A percentile compares a stretch with the other conserved stretches of the same genome.
phyloP scores from a whole-genome alignment of 2,888 invertebrate species.

The Agonum fuliginosum region DNA sequence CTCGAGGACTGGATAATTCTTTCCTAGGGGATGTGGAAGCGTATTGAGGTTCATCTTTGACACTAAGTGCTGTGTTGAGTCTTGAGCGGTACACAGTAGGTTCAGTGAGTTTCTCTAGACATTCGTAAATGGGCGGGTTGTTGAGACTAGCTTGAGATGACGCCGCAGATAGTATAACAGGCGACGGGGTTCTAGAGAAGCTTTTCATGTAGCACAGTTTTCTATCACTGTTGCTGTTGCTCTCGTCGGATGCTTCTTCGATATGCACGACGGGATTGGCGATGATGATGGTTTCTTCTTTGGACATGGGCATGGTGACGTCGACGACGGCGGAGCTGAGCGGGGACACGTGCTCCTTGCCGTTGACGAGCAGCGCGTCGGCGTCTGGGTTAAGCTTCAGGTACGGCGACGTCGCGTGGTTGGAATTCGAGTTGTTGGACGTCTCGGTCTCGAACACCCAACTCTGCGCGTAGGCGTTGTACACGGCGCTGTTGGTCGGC shows the following conservation, averaged over 20 bases:
- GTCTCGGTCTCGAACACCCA: slow-evolving; percentile 74
- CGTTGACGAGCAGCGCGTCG: slow-evolving; percentile 57
- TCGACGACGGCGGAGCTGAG: not conserved
- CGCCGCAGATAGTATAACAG: slow-evolving; percentile 72
- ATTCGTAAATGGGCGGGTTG: slow-evolving; percentile 72
- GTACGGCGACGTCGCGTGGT: slow-evolving; percentile 67
- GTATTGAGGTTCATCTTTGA: slow-evolving; percentile 67
- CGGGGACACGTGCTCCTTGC: slow-evolving; percentile 41
- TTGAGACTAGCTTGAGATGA: slow-evolving; percentile 72
- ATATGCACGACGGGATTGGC: slow-evolving; percentile 73
- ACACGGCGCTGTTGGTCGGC: slow-evolving; percentile 67
- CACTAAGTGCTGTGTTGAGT: slow-evolving; percentile 70
- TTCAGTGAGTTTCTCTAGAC: slow-evolving; percentile 72
- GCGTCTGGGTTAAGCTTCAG: slow-evolving; percentile 65
- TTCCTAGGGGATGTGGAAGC: slow-evolving; percentile 68
- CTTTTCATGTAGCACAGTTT: slow-evolving; percentile 74
- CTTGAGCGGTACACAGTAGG: slow-evolving; percentile 72
- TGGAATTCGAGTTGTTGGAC: slow-evolving; percentile 64
- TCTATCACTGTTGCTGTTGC: slow-evolving; percentile 71
- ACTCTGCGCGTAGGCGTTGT: slow-evolving; percentile 73
- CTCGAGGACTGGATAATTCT: slow-evolving; percentile 69
- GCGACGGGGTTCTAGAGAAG: slow-evolving; percentile 74
- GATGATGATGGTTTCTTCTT: slow-evolving; percentile 64
- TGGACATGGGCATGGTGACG: slow-evolving; percentile 13
- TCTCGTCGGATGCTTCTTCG: slow-evolving; percentile 72